phyloP scores from a whole-genome alignment of 2,113 vertebrate genomes.

The Gopherus evgoodei region DNA sequence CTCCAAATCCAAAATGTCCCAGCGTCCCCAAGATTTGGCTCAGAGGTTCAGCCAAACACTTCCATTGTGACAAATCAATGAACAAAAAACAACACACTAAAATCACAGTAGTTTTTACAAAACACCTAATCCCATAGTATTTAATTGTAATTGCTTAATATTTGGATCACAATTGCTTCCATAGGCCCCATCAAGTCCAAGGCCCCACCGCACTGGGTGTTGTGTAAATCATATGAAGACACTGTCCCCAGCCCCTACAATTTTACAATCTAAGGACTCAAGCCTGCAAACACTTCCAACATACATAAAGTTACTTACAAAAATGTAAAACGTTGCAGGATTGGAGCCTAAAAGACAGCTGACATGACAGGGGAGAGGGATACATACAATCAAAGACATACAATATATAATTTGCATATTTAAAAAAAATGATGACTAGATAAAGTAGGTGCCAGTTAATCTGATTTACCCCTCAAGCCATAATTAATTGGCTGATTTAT shows the following conservation, averaged over 20 bases:
- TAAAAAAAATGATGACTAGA: background rate
- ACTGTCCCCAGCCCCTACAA: accelerated
- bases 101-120: background rate
- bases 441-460: background rate
- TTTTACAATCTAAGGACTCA: background rate
- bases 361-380: background rate
- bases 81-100: background rate
- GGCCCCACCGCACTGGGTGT: accelerated
- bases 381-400: background rate
- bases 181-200: background rate
- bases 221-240: accelerated
- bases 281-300: background rate
- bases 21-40: background rate
- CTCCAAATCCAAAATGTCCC: background rate
- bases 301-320: background rate
- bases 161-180: background rate
- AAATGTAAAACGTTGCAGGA: background rate
- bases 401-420: background rate
- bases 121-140: background rate
- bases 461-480: background rate
- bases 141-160: background rate
- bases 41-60: background rate
- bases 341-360: background rate
- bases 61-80: background rate
- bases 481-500: background rate